phyloP scores from a whole-genome alignment of 2,113 vertebrate genomes.

The Circaetus gallicus region DNA sequence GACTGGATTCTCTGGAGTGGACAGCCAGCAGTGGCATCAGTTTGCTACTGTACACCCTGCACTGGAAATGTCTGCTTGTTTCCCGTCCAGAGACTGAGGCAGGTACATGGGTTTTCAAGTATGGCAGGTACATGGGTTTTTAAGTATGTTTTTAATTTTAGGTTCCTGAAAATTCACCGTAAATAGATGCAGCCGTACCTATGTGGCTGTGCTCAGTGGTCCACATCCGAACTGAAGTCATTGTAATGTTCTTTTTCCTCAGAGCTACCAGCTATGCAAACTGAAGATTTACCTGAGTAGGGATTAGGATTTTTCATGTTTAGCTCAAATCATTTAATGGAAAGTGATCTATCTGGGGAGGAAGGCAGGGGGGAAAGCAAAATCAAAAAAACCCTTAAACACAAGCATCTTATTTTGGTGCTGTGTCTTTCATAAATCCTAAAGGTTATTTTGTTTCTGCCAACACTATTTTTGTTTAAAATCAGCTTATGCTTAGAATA shows the following conservation, averaged over 20 bases:
- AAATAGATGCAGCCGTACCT: neutral
- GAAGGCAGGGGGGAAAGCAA: neutral
- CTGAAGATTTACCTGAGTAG: neutral
- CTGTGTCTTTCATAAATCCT: neutral
- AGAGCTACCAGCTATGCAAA: neutral
- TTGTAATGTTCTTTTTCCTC: neutral
- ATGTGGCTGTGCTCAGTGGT: neutral
- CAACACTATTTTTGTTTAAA: constrained; percentile 5
- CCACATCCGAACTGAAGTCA: neutral
- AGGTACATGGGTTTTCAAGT: rapidly evolving
- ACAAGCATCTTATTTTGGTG: neutral
- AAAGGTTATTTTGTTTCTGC: neutral
- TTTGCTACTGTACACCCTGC: rapidly evolving
- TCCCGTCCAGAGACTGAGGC: rapidly evolving
- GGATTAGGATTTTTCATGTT: neutral
- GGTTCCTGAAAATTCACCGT: neutral
- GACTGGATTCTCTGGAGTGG: neutral
- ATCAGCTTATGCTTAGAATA: neutral
- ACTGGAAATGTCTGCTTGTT: rapidly evolving
- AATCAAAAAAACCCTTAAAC: neutral
- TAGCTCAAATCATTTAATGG: neutral
- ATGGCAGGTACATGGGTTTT: rapidly evolving
- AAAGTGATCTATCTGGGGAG: neutral
- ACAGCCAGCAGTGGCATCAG: rapidly evolving
- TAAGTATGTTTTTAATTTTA: neutral